Evolutionary conservation across 2,888 invertebrate species (phyloP).

Genomic region (Drosophila buzzatii): DNA sequence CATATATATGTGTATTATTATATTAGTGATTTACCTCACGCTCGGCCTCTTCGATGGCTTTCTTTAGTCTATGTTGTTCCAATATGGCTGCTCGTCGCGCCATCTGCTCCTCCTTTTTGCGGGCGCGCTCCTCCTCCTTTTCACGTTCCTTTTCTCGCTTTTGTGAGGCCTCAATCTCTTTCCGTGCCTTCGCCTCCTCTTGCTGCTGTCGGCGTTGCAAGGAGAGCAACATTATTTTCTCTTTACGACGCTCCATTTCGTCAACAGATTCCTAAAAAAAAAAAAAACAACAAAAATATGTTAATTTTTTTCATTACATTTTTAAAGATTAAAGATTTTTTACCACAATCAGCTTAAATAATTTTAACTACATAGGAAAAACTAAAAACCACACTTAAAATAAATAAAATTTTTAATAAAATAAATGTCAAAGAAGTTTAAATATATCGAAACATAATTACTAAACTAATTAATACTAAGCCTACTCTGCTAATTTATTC

Average conservation of each 20-base stretch:
- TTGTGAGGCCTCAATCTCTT: conserved; percentile 92
- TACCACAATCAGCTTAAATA: not conserved
- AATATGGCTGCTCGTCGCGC: conserved; percentile 94
- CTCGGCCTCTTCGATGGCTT: conserved; percentile 96
- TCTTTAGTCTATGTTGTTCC: conserved; percentile 96
- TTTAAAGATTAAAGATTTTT: fast-evolving
- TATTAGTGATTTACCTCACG: conserved; percentile 88
- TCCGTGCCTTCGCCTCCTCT: conserved; percentile 93
- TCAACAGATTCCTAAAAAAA: conserved; percentile 91
- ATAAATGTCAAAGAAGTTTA: not conserved
- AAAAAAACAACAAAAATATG: not conserved
- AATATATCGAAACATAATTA: conserved; percentile 1
- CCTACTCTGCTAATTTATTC: conserved; percentile 1
- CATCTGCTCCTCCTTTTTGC: conserved; percentile 93
- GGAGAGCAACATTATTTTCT: conserved; percentile 95
- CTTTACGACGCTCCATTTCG: conserved; percentile 97
- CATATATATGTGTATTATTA: fast-evolving
- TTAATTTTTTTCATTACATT: not conserved
- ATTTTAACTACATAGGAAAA: conserved; percentile 1
- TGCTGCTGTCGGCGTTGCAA: conserved; percentile 95
- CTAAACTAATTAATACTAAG: not conserved
- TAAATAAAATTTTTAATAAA: conserved; percentile 1
- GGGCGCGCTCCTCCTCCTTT: conserved; percentile 90
- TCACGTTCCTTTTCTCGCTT: conserved; percentile 91
- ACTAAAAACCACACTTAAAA: not conserved